Conservation (phyloP, 2,888 invertebrate genomes). For the Chaitophorus viminalis region DNA sequence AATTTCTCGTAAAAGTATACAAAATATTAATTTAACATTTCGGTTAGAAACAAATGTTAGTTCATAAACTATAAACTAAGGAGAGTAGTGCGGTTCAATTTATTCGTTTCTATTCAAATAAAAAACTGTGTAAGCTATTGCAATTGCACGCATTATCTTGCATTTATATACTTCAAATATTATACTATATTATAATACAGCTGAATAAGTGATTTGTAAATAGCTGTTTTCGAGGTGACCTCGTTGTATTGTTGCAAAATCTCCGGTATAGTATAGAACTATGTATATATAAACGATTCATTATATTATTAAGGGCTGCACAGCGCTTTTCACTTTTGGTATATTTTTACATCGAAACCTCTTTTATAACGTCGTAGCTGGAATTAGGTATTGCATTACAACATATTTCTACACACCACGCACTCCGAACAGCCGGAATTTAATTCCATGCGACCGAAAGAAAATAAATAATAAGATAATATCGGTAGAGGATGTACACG, state of each 20-base stretch:
- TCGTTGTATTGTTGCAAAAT: neutral
- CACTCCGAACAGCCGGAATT: neutral
- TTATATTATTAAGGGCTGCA: constrained; percentile 4
- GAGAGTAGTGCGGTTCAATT: no score
- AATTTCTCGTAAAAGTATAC: no score
- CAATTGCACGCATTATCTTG: no score
- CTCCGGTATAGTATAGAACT: neutral
- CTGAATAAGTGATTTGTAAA: neutral
- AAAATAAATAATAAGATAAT: constrained; percentile 42
- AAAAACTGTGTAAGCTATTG: no score
- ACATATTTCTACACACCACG: neutral
- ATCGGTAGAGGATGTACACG: neutral
- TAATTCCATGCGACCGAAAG: constrained; percentile 8
- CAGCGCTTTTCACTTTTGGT: neutral
- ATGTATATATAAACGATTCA: neutral
- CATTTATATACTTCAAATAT: no score
- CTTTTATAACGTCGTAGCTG: neutral
- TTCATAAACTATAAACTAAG: no score
- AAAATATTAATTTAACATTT: no score
- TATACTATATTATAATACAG: no score
- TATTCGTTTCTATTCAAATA: no score
- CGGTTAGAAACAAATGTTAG: no score
- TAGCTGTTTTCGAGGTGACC: neutral
- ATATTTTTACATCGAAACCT: neutral
- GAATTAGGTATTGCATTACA: constrained; percentile 11